Evolutionary conservation across 1,140 invertebrate genomes (phyloP).

Genomic region (Euura saliciscinereae): DNA sequence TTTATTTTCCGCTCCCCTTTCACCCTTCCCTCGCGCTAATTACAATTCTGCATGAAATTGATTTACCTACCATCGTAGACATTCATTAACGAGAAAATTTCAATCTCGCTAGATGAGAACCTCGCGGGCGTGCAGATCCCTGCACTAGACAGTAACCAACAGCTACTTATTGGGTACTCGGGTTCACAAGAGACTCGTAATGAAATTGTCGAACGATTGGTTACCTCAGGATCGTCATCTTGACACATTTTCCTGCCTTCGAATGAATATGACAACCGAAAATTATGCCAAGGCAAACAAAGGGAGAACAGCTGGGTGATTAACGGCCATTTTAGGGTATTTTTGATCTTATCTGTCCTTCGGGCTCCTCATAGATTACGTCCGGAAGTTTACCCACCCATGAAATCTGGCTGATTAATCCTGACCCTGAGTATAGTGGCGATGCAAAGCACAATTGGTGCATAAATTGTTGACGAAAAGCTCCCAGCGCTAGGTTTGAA

Average conservation of each 20-base stretch:
- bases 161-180: too few species aligned
- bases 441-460: neutral
- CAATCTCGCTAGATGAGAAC: neutral
- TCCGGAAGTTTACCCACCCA: neutral
- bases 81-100: neutral
- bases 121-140: too few species aligned
- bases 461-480: neutral
- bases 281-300: too few species aligned
- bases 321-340: too few species aligned
- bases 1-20: neutral
- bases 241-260: too few species aligned
- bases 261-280: too few species aligned
- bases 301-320: too few species aligned
- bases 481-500: neutral
- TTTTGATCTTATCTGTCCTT: too few species aligned
- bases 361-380: neutral
- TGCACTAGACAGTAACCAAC: too few species aligned
- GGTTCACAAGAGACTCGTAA: too few species aligned
- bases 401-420: neutral
- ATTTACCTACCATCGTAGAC: neutral
- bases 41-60: conserved; percentile 5
- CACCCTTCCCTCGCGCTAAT: neutral
- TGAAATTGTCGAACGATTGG: too few species aligned
- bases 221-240: too few species aligned
- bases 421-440: neutral